Base-by-base conservation (phyloP, 2,888 invertebrate genomes). In the Brachynemurus nebulosus region DNA sequence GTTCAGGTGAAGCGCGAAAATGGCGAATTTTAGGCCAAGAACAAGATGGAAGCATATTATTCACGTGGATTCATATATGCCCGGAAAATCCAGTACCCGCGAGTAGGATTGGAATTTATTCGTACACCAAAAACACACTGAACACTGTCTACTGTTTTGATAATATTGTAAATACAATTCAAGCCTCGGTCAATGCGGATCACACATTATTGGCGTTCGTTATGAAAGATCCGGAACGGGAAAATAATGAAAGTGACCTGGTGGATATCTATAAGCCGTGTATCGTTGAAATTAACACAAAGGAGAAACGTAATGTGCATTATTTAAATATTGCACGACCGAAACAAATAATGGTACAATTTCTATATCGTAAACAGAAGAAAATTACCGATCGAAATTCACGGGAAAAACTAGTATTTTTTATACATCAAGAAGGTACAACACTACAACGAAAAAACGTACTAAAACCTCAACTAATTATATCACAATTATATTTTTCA, bases 11-110 rank as follows among this genome's bases (percentile, higher is more conserved):
- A 58, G 78, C 80, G 1, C 73, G 76, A 51, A 82, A 86, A 68
- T 86, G 86, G 84, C 76, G 84, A 46, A 67, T 86, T 44, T 63
- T 88, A 50, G 86, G 86, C 0, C 86, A 86, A 62, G 86, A 88
- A 58, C 79, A 79, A 60, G 79, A 85, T 60, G 82, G 82, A 2
- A 74, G 75, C 1, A 68, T 86, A 55, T 60, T 86, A 20, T 69
- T 85, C 23, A 75, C 80, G 19, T 86, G 86, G 84, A 54, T 57
- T 3, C 57, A 60, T 49, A 51, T 50, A 5, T 42, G 47, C 47
- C 50, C 51, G 19, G 48, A 42, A 46, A 42, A 46, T 30, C 25
- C 36, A 7, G 20, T 45, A 33, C 53, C 56, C 1, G 55, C 59
- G 48, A 63, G 64, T 2, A 64, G 64, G 46, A 70, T 82, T 48